Conservation (phyloP, 1,140 invertebrate species). For the Thereuonema tuberculata region DNA sequence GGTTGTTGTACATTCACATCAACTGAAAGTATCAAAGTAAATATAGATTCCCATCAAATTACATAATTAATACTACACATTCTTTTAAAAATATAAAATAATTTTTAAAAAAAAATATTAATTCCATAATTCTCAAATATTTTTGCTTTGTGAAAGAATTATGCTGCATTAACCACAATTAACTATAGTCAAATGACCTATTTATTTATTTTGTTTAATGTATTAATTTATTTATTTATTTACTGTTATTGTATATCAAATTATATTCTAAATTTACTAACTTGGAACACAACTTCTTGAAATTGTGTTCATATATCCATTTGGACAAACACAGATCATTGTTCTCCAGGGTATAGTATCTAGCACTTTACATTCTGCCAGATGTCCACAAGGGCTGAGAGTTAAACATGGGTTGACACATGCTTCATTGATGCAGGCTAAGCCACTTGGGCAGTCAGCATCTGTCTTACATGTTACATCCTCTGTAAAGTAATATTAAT, state of each 20-base stretch:
- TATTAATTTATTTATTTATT: too few relatives aligned
- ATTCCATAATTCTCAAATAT: too few relatives aligned
- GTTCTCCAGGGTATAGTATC: slow-evolving; percentile 67
- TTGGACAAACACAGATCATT: slow-evolving; percentile 68
- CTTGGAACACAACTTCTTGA: slow-evolving; percentile 49
- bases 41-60: too few relatives aligned
- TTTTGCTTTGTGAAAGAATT: too few relatives aligned
- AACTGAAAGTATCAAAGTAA: slow-evolving; percentile 2
- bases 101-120: too few relatives aligned
- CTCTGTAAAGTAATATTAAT: slow-evolving; percentile 16
- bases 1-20: neutral
- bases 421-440: slow-evolving; percentile 20
- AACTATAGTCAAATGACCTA: neutral
- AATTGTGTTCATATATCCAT: slow-evolving; percentile 61
- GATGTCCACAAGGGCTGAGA: slow-evolving; percentile 30
- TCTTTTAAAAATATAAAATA: too few relatives aligned
- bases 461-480: slow-evolving; percentile 23
- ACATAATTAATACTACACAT: too few relatives aligned
- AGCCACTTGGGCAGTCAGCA: slow-evolving; percentile 21
- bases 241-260: too few relatives aligned
- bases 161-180: neutral
- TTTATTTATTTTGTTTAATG: too few relatives aligned
- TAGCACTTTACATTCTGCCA: slow-evolving; percentile 55
- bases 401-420: slow-evolving; percentile 23
- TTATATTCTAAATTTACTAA: neutral